phyloP scores from a whole-genome alignment of 92 coral and sea anemone genomes.

The Metridium senile region DNA sequence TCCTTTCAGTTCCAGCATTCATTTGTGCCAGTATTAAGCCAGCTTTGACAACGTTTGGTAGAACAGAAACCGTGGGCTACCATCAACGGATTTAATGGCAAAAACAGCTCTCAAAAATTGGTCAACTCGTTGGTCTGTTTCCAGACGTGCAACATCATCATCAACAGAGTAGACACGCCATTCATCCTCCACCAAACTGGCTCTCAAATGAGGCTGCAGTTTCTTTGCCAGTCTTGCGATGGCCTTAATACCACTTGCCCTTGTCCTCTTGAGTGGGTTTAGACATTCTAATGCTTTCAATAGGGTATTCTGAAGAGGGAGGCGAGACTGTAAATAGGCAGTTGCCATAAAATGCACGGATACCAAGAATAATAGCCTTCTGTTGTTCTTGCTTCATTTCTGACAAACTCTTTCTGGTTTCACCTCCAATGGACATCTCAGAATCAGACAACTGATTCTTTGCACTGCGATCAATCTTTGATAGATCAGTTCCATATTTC shows the following conservation, averaged over 20 bases:
- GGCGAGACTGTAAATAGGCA: slow-evolving; percentile 43
- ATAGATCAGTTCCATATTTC: slow-evolving; percentile 41
- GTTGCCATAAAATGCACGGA: slow-evolving; percentile 44
- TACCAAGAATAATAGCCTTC: slow-evolving; percentile 46
- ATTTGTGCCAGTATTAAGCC: slow-evolving; percentile 49
- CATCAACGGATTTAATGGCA: slow-evolving; percentile 41
- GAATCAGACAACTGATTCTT: slow-evolving; percentile 42
- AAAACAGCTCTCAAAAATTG: slow-evolving; percentile 59
- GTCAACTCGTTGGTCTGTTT: slow-evolving; percentile 35
- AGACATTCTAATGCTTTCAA: slow-evolving; percentile 55
- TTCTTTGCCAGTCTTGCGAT: slow-evolving; percentile 38
- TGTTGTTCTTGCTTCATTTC: slow-evolving; percentile 52
- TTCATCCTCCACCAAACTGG: slow-evolving; percentile 40
- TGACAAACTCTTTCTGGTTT: slow-evolving; percentile 52
- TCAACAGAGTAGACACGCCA: slow-evolving; percentile 48
- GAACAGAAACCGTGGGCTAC: slow-evolving; percentile 36
- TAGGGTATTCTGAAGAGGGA: slow-evolving; percentile 46
- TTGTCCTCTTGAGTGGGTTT: slow-evolving; percentile 40
- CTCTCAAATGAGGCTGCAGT: slow-evolving; percentile 39
- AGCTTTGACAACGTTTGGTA: slow-evolving; percentile 45
- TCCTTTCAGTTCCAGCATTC: slow-evolving; percentile 56
- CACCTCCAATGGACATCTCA: slow-evolving; percentile 51
- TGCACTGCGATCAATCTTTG: slow-evolving; percentile 31
- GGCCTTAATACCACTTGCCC: slow-evolving; percentile 33
- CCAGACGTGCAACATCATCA: slow-evolving; percentile 27